Percentiles rank a stretch among this genome's conserved stretches.
phyloP scores from a whole-genome alignment of 2,113 vertebrate species.

The Stomatorhinus ivindoensis region DNA sequence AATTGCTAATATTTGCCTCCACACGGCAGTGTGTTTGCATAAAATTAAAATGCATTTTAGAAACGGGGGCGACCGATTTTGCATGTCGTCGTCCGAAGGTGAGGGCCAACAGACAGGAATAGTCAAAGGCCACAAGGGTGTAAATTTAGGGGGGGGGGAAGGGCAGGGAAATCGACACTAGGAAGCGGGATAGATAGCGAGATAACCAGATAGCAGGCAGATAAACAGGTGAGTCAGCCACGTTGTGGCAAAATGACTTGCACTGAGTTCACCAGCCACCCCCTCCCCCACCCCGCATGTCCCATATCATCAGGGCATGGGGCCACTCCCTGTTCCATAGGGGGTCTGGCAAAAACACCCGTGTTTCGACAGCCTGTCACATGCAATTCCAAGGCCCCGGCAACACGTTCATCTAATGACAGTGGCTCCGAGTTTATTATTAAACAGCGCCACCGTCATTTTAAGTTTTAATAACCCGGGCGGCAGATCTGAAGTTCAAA shows the following conservation, averaged over 20 bases:
- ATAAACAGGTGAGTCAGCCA: slow-evolving; percentile 36
- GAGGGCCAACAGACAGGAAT: slow-evolving; percentile 31
- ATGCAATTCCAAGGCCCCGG: background rate
- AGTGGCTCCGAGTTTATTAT: background rate
- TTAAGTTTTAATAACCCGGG: background rate
- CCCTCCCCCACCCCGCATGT: background rate
- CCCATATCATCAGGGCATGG: background rate
- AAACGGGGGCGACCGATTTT: slow-evolving; percentile 60
- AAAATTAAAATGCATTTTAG: slow-evolving; percentile 65
- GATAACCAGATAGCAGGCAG: slow-evolving; percentile 15
- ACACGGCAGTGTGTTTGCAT: slow-evolving; percentile 66
- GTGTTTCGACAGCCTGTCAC: background rate
- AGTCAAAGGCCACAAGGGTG: slow-evolving; percentile 1
- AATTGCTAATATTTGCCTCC: slow-evolving; percentile 65
- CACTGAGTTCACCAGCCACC: background rate
- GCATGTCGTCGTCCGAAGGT: slow-evolving; percentile 45
- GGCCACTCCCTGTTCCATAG: background rate
- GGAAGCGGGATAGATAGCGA: slow-evolving; percentile 17
- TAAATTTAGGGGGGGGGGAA: background rate
- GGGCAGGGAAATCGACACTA: slow-evolving; percentile 29
- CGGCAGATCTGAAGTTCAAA: background rate
- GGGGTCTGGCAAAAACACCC: background rate
- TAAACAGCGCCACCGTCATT: background rate
- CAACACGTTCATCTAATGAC: background rate
- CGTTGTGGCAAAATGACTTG: background rate